These are phyloP conservation scores for Rhogogaster chlorosoma DNA, from an alignment of 2,888 invertebrate genomes.

Conservation along the genomic window DNA sequence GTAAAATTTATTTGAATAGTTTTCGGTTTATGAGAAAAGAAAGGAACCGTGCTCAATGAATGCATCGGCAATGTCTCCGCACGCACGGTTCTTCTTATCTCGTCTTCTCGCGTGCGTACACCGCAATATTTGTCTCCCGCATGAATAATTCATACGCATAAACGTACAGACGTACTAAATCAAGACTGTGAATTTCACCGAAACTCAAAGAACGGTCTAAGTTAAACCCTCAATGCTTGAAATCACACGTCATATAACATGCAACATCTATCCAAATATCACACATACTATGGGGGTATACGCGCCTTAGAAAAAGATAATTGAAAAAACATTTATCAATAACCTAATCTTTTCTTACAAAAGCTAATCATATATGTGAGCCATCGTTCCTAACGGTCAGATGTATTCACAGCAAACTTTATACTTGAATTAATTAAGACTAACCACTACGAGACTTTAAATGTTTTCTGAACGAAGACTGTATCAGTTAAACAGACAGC, in stretches of 20 bases:
- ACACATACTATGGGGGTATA: background rate
- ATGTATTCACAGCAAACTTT: too few relatives aligned
- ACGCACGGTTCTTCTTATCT: conserved; percentile 26
- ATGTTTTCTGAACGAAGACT: background rate
- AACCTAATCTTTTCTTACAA: background rate
- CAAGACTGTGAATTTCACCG: conserved; percentile 40
- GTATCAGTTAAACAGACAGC: background rate
- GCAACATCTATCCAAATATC: background rate
- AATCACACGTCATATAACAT: conserved; percentile 1
- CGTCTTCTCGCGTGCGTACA: background rate
- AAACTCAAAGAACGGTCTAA: background rate
- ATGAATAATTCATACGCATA: conserved; percentile 43
- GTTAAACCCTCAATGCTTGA: background rate
- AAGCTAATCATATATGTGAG: background rate
- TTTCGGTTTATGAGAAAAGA: background rate
- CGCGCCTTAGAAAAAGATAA: background rate
- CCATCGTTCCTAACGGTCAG: background rate
- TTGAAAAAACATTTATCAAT: background rate
- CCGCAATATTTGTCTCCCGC: conserved; percentile 46
- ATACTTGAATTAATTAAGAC: background rate
- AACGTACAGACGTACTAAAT: background rate
- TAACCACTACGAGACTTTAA: background rate
- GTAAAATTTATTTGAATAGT: background rate
- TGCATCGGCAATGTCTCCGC: conserved; percentile 29
- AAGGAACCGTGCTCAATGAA: background rate